phyloP scores from a whole-genome alignment of 2,113 vertebrate species.

The Ptilorrhoa leucosticta region DNA sequence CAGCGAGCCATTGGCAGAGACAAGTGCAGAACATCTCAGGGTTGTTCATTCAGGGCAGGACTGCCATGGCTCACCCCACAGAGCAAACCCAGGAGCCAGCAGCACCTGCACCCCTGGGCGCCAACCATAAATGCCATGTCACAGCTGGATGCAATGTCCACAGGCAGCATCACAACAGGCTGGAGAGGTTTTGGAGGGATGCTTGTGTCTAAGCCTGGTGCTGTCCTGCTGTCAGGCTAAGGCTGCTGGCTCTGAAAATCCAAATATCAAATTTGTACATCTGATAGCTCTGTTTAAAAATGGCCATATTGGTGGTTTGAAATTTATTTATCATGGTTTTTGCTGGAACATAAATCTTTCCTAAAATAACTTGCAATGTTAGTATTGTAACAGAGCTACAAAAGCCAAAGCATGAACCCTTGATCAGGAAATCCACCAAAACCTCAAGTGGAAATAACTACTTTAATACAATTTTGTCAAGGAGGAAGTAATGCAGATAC shows the following conservation, averaged over 20 bases:
- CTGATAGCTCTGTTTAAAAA: neutral
- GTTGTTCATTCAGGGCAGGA: neutral
- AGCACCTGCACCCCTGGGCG: neutral
- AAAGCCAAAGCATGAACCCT: neutral
- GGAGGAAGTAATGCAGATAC: neutral
- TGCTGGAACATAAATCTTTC: neutral
- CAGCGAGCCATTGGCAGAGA: neutral
- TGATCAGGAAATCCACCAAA: slow-evolving; percentile 33
- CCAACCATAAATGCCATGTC: rapidly evolving
- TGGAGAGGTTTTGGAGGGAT: neutral
- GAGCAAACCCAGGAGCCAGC: neutral
- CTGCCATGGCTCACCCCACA: neutral
- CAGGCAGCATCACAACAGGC: neutral
- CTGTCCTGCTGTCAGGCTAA: neutral
- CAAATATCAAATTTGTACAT: neutral
- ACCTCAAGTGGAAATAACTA: slow-evolving; percentile 44
- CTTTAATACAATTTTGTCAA: neutral
- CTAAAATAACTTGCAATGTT: neutral
- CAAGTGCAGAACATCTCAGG: rapidly evolving
- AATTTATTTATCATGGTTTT: neutral
- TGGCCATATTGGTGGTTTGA: rapidly evolving
- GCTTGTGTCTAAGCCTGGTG: neutral
- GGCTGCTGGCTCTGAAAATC: neutral
- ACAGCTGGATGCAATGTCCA: neutral
- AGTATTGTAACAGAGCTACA: neutral